phyloP scores from a whole-genome alignment of 2,888 invertebrate genomes.

The Epinotia bilunana region DNA sequence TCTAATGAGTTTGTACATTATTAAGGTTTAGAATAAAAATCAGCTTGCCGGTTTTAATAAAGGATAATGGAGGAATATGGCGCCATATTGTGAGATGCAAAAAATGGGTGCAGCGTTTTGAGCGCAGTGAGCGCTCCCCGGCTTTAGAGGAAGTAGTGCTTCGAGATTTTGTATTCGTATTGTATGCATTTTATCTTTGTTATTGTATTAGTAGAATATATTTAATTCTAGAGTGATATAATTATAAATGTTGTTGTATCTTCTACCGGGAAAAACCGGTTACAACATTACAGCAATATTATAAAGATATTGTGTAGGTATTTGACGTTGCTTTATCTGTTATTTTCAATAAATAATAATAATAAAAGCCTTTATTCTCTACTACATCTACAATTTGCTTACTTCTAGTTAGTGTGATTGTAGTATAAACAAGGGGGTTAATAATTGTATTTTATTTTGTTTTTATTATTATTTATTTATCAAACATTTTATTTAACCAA shows the following conservation, averaged over 20 bases:
- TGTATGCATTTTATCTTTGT: slow-evolving; percentile 46
- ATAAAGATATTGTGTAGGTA: too few species aligned
- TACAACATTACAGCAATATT: not conserved
- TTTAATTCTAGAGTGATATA: not conserved
- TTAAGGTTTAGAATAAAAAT: slow-evolving; percentile 63
- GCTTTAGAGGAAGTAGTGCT: slow-evolving; percentile 54
- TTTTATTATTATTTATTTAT: too few species aligned
- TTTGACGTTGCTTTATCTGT: too few species aligned
- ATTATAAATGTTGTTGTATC: too few species aligned
- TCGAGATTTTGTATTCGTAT: slow-evolving; percentile 55
- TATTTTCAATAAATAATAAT: too few species aligned
- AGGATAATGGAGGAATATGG: slow-evolving; percentile 53
- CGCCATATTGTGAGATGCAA: slow-evolving; percentile 59
- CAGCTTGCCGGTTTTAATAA: slow-evolving; percentile 59
- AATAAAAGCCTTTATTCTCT: too few species aligned
- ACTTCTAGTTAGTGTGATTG: too few species aligned
- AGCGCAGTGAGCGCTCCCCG: slow-evolving; percentile 51
- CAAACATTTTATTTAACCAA: too few species aligned
- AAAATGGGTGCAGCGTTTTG: slow-evolving; percentile 63
- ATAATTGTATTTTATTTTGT: too few species aligned
- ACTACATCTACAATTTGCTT: too few species aligned
- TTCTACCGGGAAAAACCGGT: not conserved
- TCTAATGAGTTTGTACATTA: slow-evolving; percentile 58
- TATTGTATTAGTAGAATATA: slow-evolving; percentile 28
- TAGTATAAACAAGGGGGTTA: too few species aligned